Percentiles rank a stretch among this genome's conserved stretches.
These are phyloP conservation scores for Acipenser ruthenus DNA, from an alignment of 2,797 vertebrate genomes.

Conservation along the genomic window DNA sequence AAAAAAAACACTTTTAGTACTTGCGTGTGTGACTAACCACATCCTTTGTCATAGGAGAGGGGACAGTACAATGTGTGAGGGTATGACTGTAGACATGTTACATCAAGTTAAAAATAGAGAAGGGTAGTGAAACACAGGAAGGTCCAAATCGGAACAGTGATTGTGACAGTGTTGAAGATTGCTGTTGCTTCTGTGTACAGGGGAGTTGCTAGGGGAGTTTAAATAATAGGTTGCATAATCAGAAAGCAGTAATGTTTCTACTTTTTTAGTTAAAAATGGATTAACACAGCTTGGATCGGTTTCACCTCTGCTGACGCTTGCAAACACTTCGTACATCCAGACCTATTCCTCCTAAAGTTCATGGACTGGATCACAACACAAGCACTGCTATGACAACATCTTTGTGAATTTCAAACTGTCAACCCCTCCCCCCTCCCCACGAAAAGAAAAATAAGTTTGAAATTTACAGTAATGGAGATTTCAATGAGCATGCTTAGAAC, in stretches of 20 bases:
- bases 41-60: conserved; percentile 40
- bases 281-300: too few relatives aligned
- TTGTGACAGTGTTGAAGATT: conserved; percentile 31
- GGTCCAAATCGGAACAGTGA: conserved; percentile 32
- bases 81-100: conserved; percentile 39
- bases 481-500: too few relatives aligned
- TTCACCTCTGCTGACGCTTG: too few relatives aligned
- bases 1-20: neutral
- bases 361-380: too few relatives aligned
- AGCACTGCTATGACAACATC: too few relatives aligned
- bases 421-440: too few relatives aligned
- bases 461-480: too few relatives aligned
- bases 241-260: neutral
- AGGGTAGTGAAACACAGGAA: conserved; percentile 49
- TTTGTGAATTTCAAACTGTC: too few relatives aligned
- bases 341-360: too few relatives aligned
- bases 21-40: conserved; percentile 31
- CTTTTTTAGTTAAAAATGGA: too few relatives aligned
- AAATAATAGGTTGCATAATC: conserved; percentile 9
- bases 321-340: too few relatives aligned
- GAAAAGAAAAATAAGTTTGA: too few relatives aligned
- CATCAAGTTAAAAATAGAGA: conserved; percentile 48
- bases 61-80: conserved; percentile 21
- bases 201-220: conserved; percentile 34
- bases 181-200: conserved; percentile 27